Base-by-base conservation (phyloP, 2,113 vertebrate genomes). In the Thunnus thynnus region DNA sequence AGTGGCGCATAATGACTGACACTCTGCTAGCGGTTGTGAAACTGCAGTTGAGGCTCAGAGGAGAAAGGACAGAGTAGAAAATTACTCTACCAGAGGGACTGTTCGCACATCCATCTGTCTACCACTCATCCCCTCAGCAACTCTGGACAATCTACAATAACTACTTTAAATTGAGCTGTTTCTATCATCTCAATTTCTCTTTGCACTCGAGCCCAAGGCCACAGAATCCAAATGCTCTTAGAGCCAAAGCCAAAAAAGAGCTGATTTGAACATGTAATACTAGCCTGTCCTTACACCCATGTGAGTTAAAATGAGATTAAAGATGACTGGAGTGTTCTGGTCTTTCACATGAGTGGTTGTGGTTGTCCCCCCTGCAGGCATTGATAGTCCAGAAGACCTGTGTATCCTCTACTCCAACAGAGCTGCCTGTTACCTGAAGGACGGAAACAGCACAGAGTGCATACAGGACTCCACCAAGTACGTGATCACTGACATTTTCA, bases 391-490 rank as follows among this genome's bases (percentile, higher is more conserved):
- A 65, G 96, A 95, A 30, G 97, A 97, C 74, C 91, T 98, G 78
- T 96, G 96, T 88, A 93, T 98, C 86, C 95, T 99, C 72, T 96
- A 97, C 94, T 98, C 98, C 74, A 99, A 99, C 90, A 95, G 97
- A 96, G 97, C 98, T 10, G 98, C 98, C 0, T 99, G 98, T 84
- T 95, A 95, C 88, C 95, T 99, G 57, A 99, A 99, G 89, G 97
- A 97, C 87, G 98, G 98, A 66, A 97, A 97, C 94, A 97, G 97
- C 94, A 66, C 84, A 57, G 95, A 96, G 89, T 99, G 98, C 91
- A 94, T 99, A 91, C 94, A 97, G 63, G 98, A 99, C 78, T 99
- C 97, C 93, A 95, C 92, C 96, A 98, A 96, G 98, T 99, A 95
- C 88, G 93, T 70, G 46, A 54, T 48, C 1, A 11, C 27, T 16